phyloP scores from a whole-genome alignment of 1,140 invertebrate species.

The Sitobion miscanthi region DNA sequence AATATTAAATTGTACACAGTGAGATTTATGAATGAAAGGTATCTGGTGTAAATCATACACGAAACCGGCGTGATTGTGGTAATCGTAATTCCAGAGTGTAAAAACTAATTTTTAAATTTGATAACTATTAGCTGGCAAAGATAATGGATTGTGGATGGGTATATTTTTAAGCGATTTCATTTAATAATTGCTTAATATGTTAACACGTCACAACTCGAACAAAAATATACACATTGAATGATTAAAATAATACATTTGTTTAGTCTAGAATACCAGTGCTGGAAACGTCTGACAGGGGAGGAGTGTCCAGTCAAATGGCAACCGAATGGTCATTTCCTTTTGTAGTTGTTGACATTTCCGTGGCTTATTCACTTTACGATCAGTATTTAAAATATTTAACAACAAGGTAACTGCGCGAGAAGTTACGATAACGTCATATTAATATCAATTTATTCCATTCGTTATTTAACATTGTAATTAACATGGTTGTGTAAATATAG shows the following conservation, averaged over 20 bases:
- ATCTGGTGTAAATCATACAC: neutral
- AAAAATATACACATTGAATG: neutral
- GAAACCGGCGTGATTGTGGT: neutral
- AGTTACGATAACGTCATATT: neutral
- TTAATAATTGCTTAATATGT: neutral
- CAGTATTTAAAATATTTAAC: constrained; percentile 34
- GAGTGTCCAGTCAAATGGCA: neutral
- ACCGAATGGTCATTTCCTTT: neutral
- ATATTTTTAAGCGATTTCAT: neutral
- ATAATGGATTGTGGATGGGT: neutral
- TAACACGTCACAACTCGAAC: neutral
- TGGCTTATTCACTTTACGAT: neutral
- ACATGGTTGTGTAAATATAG: neutral
- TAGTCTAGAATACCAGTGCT: neutral
- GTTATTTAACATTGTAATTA: neutral
- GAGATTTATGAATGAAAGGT: neutral
- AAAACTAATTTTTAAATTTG: neutral
- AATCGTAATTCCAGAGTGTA: neutral
- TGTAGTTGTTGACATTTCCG: constrained; percentile 30
- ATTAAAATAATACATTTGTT: neutral
- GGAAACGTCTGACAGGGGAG: neutral
- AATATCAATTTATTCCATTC: neutral
- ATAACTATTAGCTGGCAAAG: neutral
- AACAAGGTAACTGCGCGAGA: neutral
- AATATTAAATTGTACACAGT: too few species aligned